Base-by-base conservation (phyloP, 2,888 invertebrate species). In the Pterobdella sp. region DNA sequence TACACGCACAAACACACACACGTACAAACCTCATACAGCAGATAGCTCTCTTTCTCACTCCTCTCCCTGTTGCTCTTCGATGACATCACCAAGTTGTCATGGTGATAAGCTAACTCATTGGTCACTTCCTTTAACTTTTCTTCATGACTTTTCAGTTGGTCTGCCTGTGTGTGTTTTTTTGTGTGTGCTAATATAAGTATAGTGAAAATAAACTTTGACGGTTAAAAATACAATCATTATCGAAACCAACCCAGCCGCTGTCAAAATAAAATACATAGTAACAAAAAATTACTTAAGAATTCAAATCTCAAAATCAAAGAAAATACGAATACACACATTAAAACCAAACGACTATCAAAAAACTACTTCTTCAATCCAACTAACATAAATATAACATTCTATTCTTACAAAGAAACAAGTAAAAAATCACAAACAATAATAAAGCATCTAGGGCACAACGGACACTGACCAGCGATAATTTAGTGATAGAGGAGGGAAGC, bases 401-500 rank as follows among this genome's bases (percentile, higher is more conserved):
- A 63, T 14, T 63, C 63, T 63, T 63, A 10, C n/a, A 63, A 26
- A 7, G 7, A 22, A 63, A 26, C n/a, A 63, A 22, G n/a, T 14
- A 63, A 63, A 63, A 63, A 63, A 63, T 22, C 49, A 42, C 49
- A 7, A 42, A 42, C 69, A 31, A 69, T 4, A 36, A 49, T 7
- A 26, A 36, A 14, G 10, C 26, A 72, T 37, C 7, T 64, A 64
- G 14, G 14, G 29, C 56, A n/a, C 52, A 14, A 2, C 4, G 1
- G n/a, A 56, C n/a, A 72, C 87, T 85, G 85, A 94, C 94, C 88
- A 94, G 87, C 83, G 88, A 88, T 76, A 93, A 88, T 85, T 91
- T 92, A 75, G 95, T 93, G 84, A 93, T 93, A 80, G 92, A 90
- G 83, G 93, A 92, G 72, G 97, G 96, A 83, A 97, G 87, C 79